These are phyloP conservation scores for Theretra japonica DNA, from an alignment of 2,888 invertebrate species.

Conservation along the genomic window DNA sequence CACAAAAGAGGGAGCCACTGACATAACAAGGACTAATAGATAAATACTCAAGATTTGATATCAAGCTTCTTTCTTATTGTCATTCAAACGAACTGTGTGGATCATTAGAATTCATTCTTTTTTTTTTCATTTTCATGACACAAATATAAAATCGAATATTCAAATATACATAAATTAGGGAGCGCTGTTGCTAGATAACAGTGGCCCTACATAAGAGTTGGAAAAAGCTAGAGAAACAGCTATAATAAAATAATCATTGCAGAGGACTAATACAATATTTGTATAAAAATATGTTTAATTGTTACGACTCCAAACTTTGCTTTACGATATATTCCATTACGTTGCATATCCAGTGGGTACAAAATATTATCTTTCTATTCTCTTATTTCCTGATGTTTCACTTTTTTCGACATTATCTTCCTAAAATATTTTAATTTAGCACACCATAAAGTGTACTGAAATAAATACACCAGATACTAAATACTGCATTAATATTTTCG, in stretches of 20 bases:
- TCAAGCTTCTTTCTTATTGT: too few relatives aligned
- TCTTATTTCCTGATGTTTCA: background rate
- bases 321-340: too few relatives aligned
- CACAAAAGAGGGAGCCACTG: background rate
- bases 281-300: constrained; percentile 12
- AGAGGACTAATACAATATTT: background rate
- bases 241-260: background rate
- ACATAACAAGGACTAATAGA: background rate
- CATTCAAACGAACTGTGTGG: too few relatives aligned
- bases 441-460: background rate
- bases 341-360: too few relatives aligned
- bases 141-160: too few relatives aligned
- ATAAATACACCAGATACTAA: background rate
- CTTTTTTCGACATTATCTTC: background rate
- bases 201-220: too few relatives aligned
- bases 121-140: too few relatives aligned
- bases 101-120: too few relatives aligned
- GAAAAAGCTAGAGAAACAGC: background rate
- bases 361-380: too few relatives aligned
- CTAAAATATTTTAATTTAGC: background rate
- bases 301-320: background rate
- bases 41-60: background rate
- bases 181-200: too few relatives aligned
- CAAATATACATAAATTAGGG: too few relatives aligned
- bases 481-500: background rate